Evolutionary conservation across 2,113 vertebrate species (phyloP), one percentile per base, ranked within the genome.

Genomic region (Chascanopsetta lugubris): DNA sequence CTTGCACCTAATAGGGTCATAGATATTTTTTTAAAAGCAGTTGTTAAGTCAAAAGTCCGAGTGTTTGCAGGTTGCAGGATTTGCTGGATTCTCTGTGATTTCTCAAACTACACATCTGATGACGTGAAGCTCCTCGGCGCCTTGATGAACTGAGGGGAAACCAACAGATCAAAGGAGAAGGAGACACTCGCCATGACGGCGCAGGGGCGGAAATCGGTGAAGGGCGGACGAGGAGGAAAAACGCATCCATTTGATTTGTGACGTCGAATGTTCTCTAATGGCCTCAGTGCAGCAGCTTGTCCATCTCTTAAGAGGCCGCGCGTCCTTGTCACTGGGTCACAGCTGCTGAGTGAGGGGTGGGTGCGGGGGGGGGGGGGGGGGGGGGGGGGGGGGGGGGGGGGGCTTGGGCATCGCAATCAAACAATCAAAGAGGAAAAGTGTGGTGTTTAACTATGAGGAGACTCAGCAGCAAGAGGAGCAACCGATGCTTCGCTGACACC

Each of bases 281-380:
- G 29, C 32, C 29, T 30, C 5, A 1, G 1, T 0, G 38, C 17
- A n/a, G 50, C n/a, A 45, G 32, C 32, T 45, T 60, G 18, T 40
- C 30, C 9, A 11, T 34, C 7, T 15, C 47, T 18, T 13, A 27
- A 34, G 26, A 43, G 40, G 27, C 13, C 17, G 40, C 27, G 17
- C 15, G 53, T 61, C 66, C 54, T 77, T 53, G 66, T 59, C n/a
- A 12, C 25, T n/a, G 45, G 50, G 17, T 45, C 63, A 40, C 62
- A 38, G 22, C 63, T 69, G 40, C 24, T 22, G 17, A n/a, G n/a
- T n/a, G n/a, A n/a, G n/a, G n/a, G n/a, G n/a, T n/a, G n/a, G n/a
- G n/a, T n/a, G n/a, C n/a, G n/a, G n/a, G n/a, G n/a, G n/a, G n/a
- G n/a, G n/a, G n/a, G n/a, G n/a, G n/a, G n/a, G n/a, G n/a, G n/a